A percentile compares a stretch with the other conserved stretches of the same genome.
These are phyloP conservation scores for Atractosteus spatula DNA, from an alignment of 2,113 vertebrate genomes.

Conservation along the genomic window DNA sequence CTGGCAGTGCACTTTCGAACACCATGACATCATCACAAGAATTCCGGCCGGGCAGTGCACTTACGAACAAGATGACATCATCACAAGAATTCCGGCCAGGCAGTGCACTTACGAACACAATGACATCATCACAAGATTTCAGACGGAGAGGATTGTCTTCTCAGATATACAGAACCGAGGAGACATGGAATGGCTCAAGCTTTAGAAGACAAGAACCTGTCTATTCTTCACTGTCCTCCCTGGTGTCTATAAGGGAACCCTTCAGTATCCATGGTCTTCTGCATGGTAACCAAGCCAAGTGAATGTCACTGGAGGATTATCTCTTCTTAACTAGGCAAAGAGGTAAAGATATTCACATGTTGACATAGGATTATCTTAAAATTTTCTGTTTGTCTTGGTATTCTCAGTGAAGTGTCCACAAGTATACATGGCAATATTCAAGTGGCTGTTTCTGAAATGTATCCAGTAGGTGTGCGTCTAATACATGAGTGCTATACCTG, in stretches of 20 bases:
- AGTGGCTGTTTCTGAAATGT: no score
- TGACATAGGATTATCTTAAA: no score
- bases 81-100: neutral
- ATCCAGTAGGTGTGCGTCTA: no score
- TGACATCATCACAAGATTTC: neutral
- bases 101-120: neutral
- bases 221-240: slow-evolving; percentile 30
- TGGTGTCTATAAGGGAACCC: slow-evolving; percentile 39
- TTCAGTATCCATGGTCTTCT: slow-evolving; percentile 57
- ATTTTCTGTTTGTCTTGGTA: no score
- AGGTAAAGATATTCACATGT: no score
- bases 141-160: neutral
- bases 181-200: slow-evolving; percentile 13
- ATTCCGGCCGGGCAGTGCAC: neutral
- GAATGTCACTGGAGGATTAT: neutral
- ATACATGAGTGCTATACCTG: no score
- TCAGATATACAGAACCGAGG: slow-evolving; percentile 21
- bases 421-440: no score
- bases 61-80: neutral
- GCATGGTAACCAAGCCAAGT: slow-evolving; percentile 46
- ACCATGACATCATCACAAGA: no score
- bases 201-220: slow-evolving; percentile 33
- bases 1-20: no score
- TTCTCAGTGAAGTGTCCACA: no score
- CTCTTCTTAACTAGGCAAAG: no score